A percentile compares a stretch with the other conserved stretches of the same genome.
Evolutionary conservation across 2,888 invertebrate genomes (phyloP).

Genomic region (Spilosoma lubricipeda): DNA sequence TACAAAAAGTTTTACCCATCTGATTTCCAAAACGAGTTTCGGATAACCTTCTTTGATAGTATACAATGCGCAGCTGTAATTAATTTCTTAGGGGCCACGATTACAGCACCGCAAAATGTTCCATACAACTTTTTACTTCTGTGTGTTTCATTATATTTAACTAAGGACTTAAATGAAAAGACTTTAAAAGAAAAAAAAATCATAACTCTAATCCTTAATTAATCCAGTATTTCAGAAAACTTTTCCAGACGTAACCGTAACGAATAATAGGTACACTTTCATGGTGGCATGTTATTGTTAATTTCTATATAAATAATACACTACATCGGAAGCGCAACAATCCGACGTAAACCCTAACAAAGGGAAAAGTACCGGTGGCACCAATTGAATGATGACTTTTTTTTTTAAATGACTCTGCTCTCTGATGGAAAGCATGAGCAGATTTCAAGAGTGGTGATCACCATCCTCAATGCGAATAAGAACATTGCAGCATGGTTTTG

Average conservation of each 20-base stretch:
- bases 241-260: not conserved
- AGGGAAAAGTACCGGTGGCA: no score
- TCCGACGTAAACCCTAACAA: no score
- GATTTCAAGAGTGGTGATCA: no score
- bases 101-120: constrained; percentile 69
- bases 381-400: no score
- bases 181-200: not conserved
- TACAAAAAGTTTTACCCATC: not conserved
- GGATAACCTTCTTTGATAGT: constrained; percentile 11
- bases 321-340: no score
- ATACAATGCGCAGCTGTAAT: constrained; percentile 74
- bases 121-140: constrained; percentile 28
- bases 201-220: not conserved
- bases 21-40: not conserved
- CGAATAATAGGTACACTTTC: no score
- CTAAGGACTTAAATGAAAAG: not conserved
- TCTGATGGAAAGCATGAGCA: no score
- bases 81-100: constrained; percentile 58
- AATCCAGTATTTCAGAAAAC: not conserved
- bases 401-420: no score
- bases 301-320: no score
- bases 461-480: no score
- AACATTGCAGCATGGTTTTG: no score
- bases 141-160: not conserved
- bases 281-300: no score